Base-by-base conservation (phyloP, 2,797 vertebrate genomes). In the Chaunax sp. region DNA sequence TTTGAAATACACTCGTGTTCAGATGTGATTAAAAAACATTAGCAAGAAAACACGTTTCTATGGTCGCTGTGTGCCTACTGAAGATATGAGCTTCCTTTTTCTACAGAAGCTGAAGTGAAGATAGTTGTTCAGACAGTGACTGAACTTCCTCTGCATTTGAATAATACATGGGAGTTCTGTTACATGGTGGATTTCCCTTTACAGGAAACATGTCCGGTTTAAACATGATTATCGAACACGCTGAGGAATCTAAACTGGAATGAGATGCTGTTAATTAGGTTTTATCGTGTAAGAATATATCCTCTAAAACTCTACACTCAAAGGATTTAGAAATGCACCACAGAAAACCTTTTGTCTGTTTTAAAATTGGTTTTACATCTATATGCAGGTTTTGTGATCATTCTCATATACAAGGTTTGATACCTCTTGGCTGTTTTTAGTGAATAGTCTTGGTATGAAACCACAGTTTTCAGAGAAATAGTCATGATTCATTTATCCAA, bases 151-250 rank as follows among this genome's bases (percentile, higher is more conserved):
- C 41, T 50, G 37, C 64, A 45, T 81, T 61, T 80, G 70, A 85
- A 84, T 80, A 72, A 82, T 73, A 75, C 63, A 78, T 84, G 60
- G 61, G 28, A 69, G 14, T n/a, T 67, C 53, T 54, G 53, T 73
- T 71, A 69, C 76, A 64, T 19, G 26, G 40, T 26, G 61, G 70
- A 62, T 69, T 82, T 75, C 56, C 57, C 50, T 59, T 60, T 41
- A 22, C 54, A 61, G 74, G 53, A 78, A 71, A 74, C 49, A 46
- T 71, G 43, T 63, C 43, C 37, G 30, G n/a, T 65, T 65, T 37
- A 68, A 53, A 57, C 35, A 58, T 55, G 44, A 62, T 54, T n/a
- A 19, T n/a, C n/a, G 3, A 19, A 43, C 6, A 43, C 16, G 14
- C 22, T 44, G 22, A 13, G 2, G 28, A 26, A 45, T 47, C 22